phyloP scores from a whole-genome alignment of 92 coral and sea anemone genomes.

The Porites cylindrica region DNA sequence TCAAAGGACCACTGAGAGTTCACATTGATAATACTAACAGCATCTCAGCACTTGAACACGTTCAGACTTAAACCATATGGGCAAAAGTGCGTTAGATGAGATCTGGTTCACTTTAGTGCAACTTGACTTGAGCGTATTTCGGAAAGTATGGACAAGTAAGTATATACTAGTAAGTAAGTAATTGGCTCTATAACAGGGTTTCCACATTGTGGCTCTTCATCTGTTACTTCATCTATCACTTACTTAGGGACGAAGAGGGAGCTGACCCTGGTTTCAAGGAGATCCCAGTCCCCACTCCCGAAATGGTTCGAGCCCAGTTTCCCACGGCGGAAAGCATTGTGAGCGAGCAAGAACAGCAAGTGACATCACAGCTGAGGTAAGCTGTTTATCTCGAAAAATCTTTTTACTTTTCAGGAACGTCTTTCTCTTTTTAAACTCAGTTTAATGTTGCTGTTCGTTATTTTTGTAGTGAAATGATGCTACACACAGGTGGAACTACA shows the following conservation, averaged over 20 bases:
- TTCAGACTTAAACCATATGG: too few species aligned
- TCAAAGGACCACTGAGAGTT: too few species aligned
- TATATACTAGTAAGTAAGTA: too few species aligned
- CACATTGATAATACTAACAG: too few species aligned
- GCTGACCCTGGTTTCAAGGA: constrained; percentile 70
- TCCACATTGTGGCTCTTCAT: too few species aligned
- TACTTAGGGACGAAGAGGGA: constrained; percentile 79
- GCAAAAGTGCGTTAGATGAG: too few species aligned
- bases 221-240: background rate
- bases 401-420: background rate
- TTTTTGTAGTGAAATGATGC: constrained; percentile 55
- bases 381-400: background rate
- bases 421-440: background rate
- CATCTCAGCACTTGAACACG: too few species aligned
- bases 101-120: too few species aligned
- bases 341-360: constrained; percentile 70
- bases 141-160: too few species aligned
- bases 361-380: constrained; percentile 78
- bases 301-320: constrained; percentile 97
- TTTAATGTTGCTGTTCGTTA: background rate
- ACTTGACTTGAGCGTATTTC: too few species aligned
- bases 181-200: too few species aligned
- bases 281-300: constrained; percentile 91
- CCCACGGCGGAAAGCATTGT: constrained; percentile 84
- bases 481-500: constrained; percentile 40